Base-by-base conservation (phyloP, 2,113 vertebrate species). In the Campylomormyrus tamandua region DNA sequence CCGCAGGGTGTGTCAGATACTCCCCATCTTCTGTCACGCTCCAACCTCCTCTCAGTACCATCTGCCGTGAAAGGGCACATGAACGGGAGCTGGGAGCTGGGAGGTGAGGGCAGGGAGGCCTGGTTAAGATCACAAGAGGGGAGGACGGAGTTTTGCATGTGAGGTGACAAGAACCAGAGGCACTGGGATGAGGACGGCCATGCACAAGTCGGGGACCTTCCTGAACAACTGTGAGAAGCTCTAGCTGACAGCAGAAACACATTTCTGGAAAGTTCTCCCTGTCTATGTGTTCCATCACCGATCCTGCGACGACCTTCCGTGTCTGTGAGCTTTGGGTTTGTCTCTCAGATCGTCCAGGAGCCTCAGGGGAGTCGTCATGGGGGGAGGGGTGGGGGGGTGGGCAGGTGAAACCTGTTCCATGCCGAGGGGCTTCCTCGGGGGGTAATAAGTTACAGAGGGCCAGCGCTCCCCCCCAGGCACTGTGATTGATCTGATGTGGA, bases 21-120 rank as follows among this genome's bases (percentile, higher is more conserved):
- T 96, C 94, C 93, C 95, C 96, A 96, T 95, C 93, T 94, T 94
- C 95, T 97, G 97, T 98, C 97, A 97, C 96, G 95, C 97, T 97
- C 62, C 62, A 31, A 3, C n/a, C 95, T 94, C 95, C 97, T 96
- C 96, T 95, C 95, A 31, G n/a, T 10, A 10, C n/a, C n/a, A 3
- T 27, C 9, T 31, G 62, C n/a, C 3, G 0, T 13, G 62, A 27
- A 27, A 3, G 62, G n/a, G n/a, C 62, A 11, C 62, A 6, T 3
- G 62, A 31, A 27, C 3, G 9, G 58, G 2, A 6, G 53, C 53
- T 15, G 19, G 53, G 53, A 66, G 58, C 58, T 3, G n/a, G n/a
- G 62, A 66, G n/a, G n/a, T 27, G 62, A 66, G n/a, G 9, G n/a
- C 62, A 27, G n/a, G 62, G 24, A 11, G 62, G 62, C n/a, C 27